Evolutionary conservation across 2,888 invertebrate genomes (phyloP), one percentile per base, ranked within the genome.

Genomic region (Agrotis ipsilon): DNA sequence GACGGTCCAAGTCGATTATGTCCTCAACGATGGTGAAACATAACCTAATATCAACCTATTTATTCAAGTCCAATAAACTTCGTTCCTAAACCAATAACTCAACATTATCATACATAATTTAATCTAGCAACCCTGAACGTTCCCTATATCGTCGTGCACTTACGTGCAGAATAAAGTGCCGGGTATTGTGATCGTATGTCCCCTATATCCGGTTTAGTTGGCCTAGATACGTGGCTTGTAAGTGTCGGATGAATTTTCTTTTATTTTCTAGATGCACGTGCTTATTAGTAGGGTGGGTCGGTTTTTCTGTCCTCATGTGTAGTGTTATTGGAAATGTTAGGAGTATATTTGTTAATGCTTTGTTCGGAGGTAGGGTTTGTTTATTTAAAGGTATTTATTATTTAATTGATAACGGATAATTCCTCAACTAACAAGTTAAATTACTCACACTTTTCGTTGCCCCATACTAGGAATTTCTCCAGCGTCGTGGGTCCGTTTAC

Each of bases 91-190:
- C 19, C 39, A 77, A 58, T 70, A 61, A 71, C 46, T 32, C 19
- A 52, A n/a, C 65, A 32, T 66, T 65, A 71, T 6, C 59, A 60
- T 64, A 71, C 19, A 21, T 79, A 54, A 76, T 62, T 66, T 24
- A 55, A 73, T 79, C 24, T 46, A 32, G n/a, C 45, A 60, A 13
- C 32, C 21, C 48, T 54, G 49, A 51, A 21, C 49, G 27, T 55
- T n/a, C 21, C 46, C 24, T 43, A 49, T 39, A 24, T 32, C 19
- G 6, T 3, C 48, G 21, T 57, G 48, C 61, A 54, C 48, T 55
- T 48, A 39, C 58, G 66, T 74, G 61, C 68, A 68, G 63, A 65
- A 80, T 74, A 68, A 78, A 80, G 64, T 61, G 64, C 48, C 58
- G 45, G 21, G 7, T 58, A 52, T 68, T 80, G 68, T 64, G 77